These are phyloP conservation scores for Holothuria glaberrima DNA, from an alignment of 35 echinoderm and acorn worm genomes.

Conservation along the genomic window DNA sequence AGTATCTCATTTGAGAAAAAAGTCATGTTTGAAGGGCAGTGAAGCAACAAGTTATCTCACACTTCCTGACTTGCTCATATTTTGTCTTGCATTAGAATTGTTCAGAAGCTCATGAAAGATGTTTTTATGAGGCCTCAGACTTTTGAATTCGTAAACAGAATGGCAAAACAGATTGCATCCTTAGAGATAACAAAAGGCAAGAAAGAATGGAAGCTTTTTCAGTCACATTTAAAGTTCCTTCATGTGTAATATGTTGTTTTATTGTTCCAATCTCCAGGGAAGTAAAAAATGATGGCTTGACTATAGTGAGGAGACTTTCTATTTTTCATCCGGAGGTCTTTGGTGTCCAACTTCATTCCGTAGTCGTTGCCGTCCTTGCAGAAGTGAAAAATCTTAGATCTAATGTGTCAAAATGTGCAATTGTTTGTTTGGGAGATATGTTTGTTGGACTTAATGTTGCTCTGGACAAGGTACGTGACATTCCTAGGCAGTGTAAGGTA, in stretches of 20 bases:
- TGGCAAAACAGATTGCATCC: too few relatives aligned
- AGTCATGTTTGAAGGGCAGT: too few relatives aligned
- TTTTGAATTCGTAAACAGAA: too few relatives aligned
- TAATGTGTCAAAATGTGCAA: conserved; percentile 68
- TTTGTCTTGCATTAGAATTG: too few relatives aligned
- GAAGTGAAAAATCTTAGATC: conserved; percentile 98
- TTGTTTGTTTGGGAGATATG: conserved; percentile 80
- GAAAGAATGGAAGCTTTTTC: neutral
- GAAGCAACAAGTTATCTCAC: too few relatives aligned
- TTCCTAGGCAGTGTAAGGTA: neutral
- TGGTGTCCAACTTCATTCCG: conserved; percentile 75
- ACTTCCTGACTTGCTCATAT: too few relatives aligned
- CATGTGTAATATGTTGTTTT: neutral
- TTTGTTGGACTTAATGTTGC: conserved; percentile 68
- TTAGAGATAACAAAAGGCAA: too few relatives aligned
- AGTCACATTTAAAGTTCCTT: neutral
- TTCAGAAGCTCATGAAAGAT: too few relatives aligned
- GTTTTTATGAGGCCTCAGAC: too few relatives aligned
- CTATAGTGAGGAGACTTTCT: conserved; percentile 65
- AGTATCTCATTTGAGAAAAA: neutral
- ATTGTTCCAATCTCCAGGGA: conserved; percentile 69
- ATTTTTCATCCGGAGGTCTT: conserved; percentile 75
- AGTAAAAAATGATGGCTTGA: conserved; percentile 90
- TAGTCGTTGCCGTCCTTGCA: conserved; percentile 86
- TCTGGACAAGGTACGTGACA: conserved; percentile 83